Conservation (phyloP, 2,888 invertebrate species). For the Dysmachus trigonus region DNA sequence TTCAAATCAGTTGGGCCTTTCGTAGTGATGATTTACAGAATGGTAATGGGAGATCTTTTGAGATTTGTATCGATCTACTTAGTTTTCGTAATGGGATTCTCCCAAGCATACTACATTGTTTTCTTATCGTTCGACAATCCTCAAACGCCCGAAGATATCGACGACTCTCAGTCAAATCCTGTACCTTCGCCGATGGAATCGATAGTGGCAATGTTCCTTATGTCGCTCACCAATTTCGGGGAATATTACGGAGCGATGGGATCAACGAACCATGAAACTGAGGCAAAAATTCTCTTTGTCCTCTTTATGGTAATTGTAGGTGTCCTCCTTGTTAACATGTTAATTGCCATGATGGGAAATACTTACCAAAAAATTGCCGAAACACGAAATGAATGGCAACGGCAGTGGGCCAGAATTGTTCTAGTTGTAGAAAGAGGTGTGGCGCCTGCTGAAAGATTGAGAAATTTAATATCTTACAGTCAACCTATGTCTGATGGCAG, state of each 20-base stretch:
- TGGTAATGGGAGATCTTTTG: slow-evolving; percentile 95
- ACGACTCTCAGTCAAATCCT: slow-evolving; percentile 84
- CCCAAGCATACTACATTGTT: slow-evolving; percentile 94
- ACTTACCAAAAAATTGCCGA: slow-evolving; percentile 98
- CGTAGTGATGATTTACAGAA: slow-evolving; percentile 99
- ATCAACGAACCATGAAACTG: slow-evolving; percentile 85
- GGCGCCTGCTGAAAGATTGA: slow-evolving; percentile 84
- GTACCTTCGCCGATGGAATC: slow-evolving; percentile 94
- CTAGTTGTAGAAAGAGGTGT: slow-evolving; percentile 97
- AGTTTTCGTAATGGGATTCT: slow-evolving; percentile 97
- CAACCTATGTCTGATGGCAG: slow-evolving; percentile 92
- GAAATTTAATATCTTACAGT: slow-evolving; percentile 89
- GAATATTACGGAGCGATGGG: slow-evolving; percentile 93
- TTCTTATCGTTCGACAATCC: slow-evolving; percentile 89
- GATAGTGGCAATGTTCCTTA: slow-evolving; percentile 97
- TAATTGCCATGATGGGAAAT: slow-evolving; percentile 99
- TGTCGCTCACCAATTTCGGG: slow-evolving; percentile 97
- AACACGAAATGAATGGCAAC: slow-evolving; percentile 97
- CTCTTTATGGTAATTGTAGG: slow-evolving; percentile 97
- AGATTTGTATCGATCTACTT: slow-evolving; percentile 96
- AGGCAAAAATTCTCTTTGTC: slow-evolving; percentile 93
- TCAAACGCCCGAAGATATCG: slow-evolving; percentile 81
- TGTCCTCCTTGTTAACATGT: slow-evolving; percentile 94
- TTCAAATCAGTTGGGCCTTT: slow-evolving; percentile 98
- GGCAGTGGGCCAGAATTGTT: slow-evolving; percentile 98